Conservation (phyloP, 2,113 vertebrate species). For the Sylvietta virens region DNA sequence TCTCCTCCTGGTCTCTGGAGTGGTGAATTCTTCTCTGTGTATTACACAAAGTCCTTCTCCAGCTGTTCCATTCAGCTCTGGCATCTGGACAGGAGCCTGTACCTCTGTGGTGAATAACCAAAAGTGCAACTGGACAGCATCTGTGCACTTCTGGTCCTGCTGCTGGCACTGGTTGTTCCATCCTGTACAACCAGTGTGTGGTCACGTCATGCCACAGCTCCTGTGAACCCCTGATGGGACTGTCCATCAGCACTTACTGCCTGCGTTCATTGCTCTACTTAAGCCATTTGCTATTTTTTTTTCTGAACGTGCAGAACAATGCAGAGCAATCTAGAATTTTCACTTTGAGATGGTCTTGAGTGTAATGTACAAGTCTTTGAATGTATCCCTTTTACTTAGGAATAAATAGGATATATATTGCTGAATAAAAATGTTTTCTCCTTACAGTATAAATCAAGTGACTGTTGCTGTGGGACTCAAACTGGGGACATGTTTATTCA, state of each 20-base stretch:
- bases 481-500: background rate
- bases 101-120: background rate
- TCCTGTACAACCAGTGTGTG: background rate
- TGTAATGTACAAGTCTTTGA: background rate
- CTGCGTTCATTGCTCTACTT: background rate
- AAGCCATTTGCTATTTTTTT: background rate
- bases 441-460: background rate
- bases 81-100: background rate
- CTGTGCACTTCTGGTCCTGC: background rate
- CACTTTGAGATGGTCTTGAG: background rate
- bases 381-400: background rate
- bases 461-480: background rate
- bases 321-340: background rate
- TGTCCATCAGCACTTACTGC: background rate
- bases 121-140: background rate
- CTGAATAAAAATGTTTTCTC: background rate
- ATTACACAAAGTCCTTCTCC: background rate
- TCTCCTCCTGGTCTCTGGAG: background rate
- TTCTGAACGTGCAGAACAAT: background rate
- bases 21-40: background rate
- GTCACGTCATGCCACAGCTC: background rate
- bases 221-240: background rate
- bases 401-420: background rate
- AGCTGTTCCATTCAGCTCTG: background rate
- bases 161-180: background rate